phyloP scores from a whole-genome alignment of 2,888 invertebrate species.

The Limnephilus rhombicus region DNA sequence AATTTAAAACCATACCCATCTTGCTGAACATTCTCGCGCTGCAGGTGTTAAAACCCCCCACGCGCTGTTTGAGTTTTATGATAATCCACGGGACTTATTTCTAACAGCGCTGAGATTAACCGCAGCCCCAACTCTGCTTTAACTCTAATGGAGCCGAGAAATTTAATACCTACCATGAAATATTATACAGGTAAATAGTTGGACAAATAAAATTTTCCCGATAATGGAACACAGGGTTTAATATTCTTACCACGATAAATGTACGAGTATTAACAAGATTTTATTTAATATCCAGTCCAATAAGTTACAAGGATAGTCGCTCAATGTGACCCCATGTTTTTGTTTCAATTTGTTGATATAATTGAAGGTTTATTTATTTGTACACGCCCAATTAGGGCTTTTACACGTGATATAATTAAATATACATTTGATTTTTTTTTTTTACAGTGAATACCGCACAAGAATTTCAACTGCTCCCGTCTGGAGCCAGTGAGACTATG shows the following conservation, averaged over 20 bases:
- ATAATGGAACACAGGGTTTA: neutral
- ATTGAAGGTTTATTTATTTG: too few species aligned
- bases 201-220: neutral
- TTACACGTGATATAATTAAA: too few species aligned
- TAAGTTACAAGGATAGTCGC: neutral
- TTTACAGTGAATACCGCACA: too few species aligned
- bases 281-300: neutral
- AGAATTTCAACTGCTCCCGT: too few species aligned
- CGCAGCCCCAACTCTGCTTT: neutral
- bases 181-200: neutral
- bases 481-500: too few species aligned
- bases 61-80: neutral
- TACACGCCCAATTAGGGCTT: too few species aligned
- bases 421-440: too few species aligned
- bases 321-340: neutral
- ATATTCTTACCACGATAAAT: neutral
- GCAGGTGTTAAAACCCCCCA: neutral
- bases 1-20: neutral
- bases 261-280: neutral
- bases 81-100: neutral
- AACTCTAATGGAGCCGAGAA: neutral
- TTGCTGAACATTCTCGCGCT: neutral
- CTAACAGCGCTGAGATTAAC: neutral
- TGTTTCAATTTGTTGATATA: too few species aligned
- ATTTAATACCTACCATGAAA: neutral